A percentile compares a stretch with the other conserved stretches of the same genome.
These are phyloP conservation scores for Varanus komodoensis DNA, from an alignment of 2,113 vertebrate species.

Conservation along the genomic window DNA sequence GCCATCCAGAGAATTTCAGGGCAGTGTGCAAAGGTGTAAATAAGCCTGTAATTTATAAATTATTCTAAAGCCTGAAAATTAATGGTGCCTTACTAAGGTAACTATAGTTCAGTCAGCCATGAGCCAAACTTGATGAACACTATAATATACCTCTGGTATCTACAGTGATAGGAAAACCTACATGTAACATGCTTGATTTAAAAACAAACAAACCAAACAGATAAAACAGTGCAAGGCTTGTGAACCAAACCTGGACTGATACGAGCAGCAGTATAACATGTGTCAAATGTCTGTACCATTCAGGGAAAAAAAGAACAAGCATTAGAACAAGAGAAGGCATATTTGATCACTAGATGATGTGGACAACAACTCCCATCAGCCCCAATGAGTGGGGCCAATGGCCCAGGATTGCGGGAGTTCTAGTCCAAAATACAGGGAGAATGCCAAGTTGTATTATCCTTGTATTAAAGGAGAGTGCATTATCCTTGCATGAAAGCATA, in stretches of 20 bases:
- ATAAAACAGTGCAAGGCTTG: not conserved
- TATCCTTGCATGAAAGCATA: not conserved
- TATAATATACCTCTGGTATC: not conserved
- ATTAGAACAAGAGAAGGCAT: too few species aligned
- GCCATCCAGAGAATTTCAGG: not conserved
- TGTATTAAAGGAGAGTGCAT: too few species aligned
- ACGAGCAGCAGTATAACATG: not conserved
- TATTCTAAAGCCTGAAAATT: not conserved
- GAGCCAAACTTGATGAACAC: not conserved
- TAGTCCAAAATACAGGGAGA: too few species aligned
- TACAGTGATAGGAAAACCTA: not conserved
- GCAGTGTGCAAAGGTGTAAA: not conserved
- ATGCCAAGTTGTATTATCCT: too few species aligned
- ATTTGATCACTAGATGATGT: too few species aligned
- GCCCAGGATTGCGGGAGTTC: too few species aligned
- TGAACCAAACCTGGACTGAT: not conserved
- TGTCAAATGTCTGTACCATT: not conserved
- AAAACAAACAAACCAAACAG: not conserved
- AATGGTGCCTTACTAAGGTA: not conserved
- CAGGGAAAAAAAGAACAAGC: not conserved
- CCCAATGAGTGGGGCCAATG: too few species aligned
- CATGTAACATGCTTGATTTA: too few species aligned
- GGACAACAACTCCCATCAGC: too few species aligned
- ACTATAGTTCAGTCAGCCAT: not conserved
- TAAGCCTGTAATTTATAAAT: not conserved